These are phyloP conservation scores for Melanitta fusca DNA, from an alignment of 2,797 vertebrate genomes.

Conservation along the genomic window DNA sequence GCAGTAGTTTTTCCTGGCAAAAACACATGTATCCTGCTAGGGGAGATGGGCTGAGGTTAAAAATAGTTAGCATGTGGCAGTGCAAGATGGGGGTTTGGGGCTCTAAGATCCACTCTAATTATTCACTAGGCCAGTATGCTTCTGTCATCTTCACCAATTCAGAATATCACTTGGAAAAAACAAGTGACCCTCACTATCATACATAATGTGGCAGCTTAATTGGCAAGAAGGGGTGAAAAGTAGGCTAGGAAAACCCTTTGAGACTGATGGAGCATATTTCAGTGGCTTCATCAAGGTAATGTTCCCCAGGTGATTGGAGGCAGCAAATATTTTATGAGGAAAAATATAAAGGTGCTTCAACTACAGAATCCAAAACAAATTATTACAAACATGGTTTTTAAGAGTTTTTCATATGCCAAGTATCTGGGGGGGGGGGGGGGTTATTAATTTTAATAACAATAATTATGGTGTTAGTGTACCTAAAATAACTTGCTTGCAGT, in stretches of 20 bases:
- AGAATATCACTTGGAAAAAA: constrained; percentile 85
- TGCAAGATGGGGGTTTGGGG: constrained; percentile 88
- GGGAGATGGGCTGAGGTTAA: constrained; percentile 81
- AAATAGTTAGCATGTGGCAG: constrained; percentile 88
- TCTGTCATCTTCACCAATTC: constrained; percentile 89
- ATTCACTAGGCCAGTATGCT: constrained; percentile 87
- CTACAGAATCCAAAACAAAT: constrained; percentile 82
- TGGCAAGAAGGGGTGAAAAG: constrained; percentile 91
- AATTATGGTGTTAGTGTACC: constrained; percentile 83
- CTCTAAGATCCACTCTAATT: constrained; percentile 94
- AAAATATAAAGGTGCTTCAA: constrained; percentile 84
- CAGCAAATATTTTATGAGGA: constrained; percentile 91
- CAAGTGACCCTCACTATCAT: constrained; percentile 93
- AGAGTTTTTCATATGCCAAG: constrained; percentile 80
- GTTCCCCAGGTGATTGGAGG: constrained; percentile 93
- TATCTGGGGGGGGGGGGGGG: constrained; percentile 81
- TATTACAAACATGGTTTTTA: constrained; percentile 77
- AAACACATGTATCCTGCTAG: constrained; percentile 34
- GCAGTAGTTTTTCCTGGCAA: constrained; percentile 42
- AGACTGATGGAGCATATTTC: constrained; percentile 93
- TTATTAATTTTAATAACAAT: constrained; percentile 86
- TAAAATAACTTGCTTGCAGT: constrained; percentile 84
- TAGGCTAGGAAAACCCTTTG: constrained; percentile 88
- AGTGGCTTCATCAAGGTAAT: constrained; percentile 93
- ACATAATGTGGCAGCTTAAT: constrained; percentile 98